Evolutionary conservation across 1,140 invertebrate species (phyloP).

Genomic region (Lordiphosa mommai): DNA sequence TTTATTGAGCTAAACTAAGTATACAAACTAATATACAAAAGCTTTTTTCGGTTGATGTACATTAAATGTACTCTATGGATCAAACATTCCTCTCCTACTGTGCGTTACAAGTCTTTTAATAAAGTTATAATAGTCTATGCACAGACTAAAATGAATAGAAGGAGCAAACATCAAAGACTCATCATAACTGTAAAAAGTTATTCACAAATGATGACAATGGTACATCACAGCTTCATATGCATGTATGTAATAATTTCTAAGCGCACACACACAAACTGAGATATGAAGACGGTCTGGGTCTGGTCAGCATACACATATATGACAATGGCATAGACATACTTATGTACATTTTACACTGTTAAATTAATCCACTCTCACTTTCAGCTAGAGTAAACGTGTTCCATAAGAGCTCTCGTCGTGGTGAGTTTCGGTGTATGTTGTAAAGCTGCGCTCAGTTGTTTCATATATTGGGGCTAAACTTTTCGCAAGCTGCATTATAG

Average conservation of each 20-base stretch:
- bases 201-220: no score
- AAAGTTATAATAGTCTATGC: no score
- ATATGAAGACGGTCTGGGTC: neutral
- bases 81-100: no score
- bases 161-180: no score
- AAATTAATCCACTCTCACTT: constrained; percentile 58
- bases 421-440: constrained; percentile 53
- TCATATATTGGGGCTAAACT: constrained; percentile 46
- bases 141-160: no score
- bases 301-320: neutral
- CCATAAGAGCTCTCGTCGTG: constrained; percentile 47
- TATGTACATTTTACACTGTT: neutral
- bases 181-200: no score
- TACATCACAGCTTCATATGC: no score
- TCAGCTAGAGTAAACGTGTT: constrained; percentile 55
- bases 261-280: neutral
- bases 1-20: no score
- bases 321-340: neutral
- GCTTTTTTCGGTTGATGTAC: no score
- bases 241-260: neutral
- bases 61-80: no score
- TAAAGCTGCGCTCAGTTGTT: constrained; percentile 45
- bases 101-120: no score
- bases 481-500: constrained; percentile 41
- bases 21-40: no score